phyloP scores from a whole-genome alignment of 2,888 invertebrate species.

The Hyposoter didymator region DNA sequence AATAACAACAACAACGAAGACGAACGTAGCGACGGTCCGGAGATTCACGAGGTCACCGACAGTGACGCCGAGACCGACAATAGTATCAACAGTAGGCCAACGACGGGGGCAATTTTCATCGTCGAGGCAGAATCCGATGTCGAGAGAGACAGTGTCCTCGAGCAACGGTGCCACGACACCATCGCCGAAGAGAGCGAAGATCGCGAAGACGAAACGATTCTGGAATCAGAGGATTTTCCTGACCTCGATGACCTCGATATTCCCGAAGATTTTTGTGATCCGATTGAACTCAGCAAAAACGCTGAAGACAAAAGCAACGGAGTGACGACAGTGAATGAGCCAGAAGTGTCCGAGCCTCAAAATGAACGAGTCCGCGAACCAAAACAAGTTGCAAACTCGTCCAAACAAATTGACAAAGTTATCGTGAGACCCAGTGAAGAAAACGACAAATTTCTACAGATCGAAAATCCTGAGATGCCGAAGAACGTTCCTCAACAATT shows the following conservation, averaged over 20 bases:
- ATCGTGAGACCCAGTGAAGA: neutral
- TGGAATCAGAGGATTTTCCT: conserved; percentile 3
- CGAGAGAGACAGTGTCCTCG: conserved; percentile 86
- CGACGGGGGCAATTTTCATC: conserved; percentile 84
- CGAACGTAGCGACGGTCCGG: conserved; percentile 75
- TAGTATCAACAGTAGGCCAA: conserved; percentile 64
- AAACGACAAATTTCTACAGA: neutral
- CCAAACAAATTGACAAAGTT: neutral
- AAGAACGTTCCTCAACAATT: conserved; percentile 6
- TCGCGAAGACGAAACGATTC: conserved; percentile 38
- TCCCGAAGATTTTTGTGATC: conserved; percentile 24
- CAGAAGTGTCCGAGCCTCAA: neutral
- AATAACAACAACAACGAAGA: conserved; percentile 72
- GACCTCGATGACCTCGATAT: conserved; percentile 35
- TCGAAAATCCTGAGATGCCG: neutral
- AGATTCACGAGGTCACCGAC: conserved; percentile 80
- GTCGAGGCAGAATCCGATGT: conserved; percentile 88
- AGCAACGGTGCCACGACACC: conserved; percentile 75
- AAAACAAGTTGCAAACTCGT: neutral
- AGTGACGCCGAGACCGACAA: conserved; percentile 77
- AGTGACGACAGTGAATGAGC: neutral
- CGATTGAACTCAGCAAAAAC: neutral
- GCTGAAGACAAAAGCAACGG: neutral
- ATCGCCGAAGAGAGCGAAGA: conserved; percentile 78
- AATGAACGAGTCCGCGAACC: neutral